A percentile compares a stretch with the other conserved stretches of the same genome.
Conservation (phyloP, 37 sponge, comb jelly and placozoan genomes). For the Tethya wilhelma region DNA sequence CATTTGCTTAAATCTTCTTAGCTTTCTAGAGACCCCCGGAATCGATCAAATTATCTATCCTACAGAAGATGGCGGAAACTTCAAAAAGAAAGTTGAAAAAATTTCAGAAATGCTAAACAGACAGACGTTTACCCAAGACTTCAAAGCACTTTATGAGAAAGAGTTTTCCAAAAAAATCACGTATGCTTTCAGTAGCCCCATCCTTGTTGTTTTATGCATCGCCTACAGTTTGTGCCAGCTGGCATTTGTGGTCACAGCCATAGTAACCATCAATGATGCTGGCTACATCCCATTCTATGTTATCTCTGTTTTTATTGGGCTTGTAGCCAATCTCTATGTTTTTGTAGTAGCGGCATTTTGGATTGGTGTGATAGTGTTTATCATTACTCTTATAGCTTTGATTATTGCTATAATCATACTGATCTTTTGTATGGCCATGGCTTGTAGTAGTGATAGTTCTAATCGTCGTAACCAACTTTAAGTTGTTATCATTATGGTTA, state of each 20-base stretch:
- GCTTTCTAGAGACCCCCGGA: slow-evolving; percentile 5
- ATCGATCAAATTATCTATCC: neutral
- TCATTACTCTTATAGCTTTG: neutral
- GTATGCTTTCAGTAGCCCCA: slow-evolving; percentile 1
- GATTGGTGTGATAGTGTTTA: neutral
- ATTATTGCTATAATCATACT: no score
- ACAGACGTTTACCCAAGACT: no score
- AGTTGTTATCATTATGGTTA: no score
- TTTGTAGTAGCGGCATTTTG: slow-evolving; percentile 7
- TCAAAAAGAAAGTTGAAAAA: neutral
- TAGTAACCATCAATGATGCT: no score
- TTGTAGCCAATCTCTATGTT: slow-evolving; percentile 10
- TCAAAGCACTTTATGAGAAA: neutral
- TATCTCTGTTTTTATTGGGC: neutral
- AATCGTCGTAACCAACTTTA: no score
- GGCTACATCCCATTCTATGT: no score
- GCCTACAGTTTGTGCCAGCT: neutral
- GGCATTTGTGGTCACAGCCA: no score
- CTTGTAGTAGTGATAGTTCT: no score
- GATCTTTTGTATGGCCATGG: no score
- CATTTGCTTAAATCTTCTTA: slow-evolving; percentile 7
- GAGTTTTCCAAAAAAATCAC: neutral
- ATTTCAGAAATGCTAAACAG: no score
- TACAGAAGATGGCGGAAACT: neutral
- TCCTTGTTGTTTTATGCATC: neutral